phyloP scores from a whole-genome alignment of 2,888 invertebrate genomes.

The Coenonympha arcania region DNA sequence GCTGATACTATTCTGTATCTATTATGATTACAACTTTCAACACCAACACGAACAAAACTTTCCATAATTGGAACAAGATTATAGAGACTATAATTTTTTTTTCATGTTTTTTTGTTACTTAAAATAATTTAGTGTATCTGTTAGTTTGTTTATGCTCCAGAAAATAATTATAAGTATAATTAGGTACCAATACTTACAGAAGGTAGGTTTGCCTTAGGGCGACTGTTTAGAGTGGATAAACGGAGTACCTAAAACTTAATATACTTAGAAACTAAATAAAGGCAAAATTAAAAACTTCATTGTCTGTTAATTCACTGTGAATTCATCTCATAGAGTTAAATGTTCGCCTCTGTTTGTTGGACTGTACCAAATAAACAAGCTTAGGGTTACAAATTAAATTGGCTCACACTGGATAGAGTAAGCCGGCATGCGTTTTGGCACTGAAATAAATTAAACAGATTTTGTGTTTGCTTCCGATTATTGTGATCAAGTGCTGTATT shows the following conservation, averaged over 20 bases:
- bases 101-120: too few species aligned
- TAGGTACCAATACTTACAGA: too few species aligned
- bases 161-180: too few species aligned
- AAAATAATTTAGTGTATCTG: too few species aligned
- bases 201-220: too few species aligned
- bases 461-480: background rate
- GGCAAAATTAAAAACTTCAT: background rate
- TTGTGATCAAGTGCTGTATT: background rate
- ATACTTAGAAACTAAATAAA: background rate
- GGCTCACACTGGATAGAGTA: constrained; percentile 3
- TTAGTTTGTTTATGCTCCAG: too few species aligned
- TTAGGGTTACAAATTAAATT: constrained; percentile 9
- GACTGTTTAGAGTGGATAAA: too few species aligned
- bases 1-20: background rate
- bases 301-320: background rate
- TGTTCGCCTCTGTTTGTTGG: background rate
- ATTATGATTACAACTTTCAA: background rate
- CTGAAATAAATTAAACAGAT: constrained; percentile 7
- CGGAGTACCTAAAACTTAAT: too few species aligned
- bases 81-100: too few species aligned
- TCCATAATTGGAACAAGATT: background rate
- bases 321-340: background rate
- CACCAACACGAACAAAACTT: too few species aligned
- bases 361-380: constrained; percentile 3
- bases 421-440: constrained; percentile 10